Conservation (phyloP, 1,140 invertebrate genomes). For the Hyles vespertilio region DNA sequence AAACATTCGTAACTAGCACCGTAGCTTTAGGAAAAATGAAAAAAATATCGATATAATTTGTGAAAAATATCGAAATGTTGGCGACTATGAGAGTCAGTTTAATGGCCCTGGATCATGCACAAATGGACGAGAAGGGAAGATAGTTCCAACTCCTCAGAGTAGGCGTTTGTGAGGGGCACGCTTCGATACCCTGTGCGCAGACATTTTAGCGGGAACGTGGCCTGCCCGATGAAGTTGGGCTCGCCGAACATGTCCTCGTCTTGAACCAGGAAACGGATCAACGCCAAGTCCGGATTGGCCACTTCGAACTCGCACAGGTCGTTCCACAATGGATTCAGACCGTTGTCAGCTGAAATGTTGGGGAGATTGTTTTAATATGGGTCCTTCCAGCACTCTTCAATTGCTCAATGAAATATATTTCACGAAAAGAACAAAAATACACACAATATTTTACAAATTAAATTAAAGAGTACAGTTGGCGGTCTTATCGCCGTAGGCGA, state of each 20-base stretch:
- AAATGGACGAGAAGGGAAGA: constrained; percentile 93
- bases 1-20: no score
- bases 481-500: no score
- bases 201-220: constrained; percentile 90
- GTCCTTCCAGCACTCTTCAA: no score
- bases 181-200: constrained; percentile 91
- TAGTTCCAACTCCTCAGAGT: constrained; percentile 95
- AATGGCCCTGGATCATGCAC: constrained; percentile 19
- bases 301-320: constrained; percentile 93
- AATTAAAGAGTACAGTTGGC: no score
- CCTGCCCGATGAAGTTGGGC: constrained; percentile 97
- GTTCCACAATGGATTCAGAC: constrained; percentile 97
- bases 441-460: no score
- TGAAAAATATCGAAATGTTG: no score
- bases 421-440: no score
- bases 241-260: constrained; percentile 99
- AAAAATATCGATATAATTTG: no score
- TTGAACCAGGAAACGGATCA: constrained; percentile 94
- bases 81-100: not conserved
- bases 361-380: no score
- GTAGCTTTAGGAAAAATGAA: no score
- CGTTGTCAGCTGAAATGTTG: constrained; percentile 89
- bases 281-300: constrained; percentile 90
- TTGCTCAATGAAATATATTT: no score
- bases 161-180: constrained; percentile 92